Evolutionary conservation across 1,140 invertebrate genomes (phyloP).

Genomic region (Capitella teleta): DNA sequence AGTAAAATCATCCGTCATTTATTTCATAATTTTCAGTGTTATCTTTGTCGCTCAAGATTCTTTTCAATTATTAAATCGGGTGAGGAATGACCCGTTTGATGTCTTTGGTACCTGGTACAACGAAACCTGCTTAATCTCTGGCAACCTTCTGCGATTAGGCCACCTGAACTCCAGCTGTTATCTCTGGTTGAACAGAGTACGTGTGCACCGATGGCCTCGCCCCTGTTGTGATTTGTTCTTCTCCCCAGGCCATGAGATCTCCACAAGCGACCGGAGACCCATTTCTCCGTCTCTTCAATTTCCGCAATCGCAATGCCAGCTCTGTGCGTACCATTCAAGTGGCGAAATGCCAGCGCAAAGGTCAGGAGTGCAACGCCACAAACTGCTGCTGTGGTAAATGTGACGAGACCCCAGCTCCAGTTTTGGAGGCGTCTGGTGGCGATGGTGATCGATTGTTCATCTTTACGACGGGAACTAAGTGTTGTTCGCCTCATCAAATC

Average conservation of each 20-base stretch:
- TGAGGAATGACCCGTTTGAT: constrained; percentile 77
- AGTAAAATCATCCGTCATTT: constrained; percentile 3
- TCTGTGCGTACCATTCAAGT: constrained; percentile 64
- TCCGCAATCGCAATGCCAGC: constrained; percentile 72
- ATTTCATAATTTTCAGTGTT: neutral
- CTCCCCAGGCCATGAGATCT: neutral
- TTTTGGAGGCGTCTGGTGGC: neutral
- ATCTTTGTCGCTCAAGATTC: constrained; percentile 43
- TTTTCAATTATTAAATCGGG: constrained; percentile 65
- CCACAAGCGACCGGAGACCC: neutral
- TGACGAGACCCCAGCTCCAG: neutral
- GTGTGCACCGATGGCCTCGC: neutral
- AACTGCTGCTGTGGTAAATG: too few species aligned
- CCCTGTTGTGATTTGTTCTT: too few species aligned
- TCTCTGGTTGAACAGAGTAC: constrained; percentile 69
- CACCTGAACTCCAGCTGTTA: constrained; percentile 66
- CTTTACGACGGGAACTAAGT: constrained; percentile 72
- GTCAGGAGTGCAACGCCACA: too few species aligned
- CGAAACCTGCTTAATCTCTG: constrained; percentile 68
- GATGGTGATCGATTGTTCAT: constrained; percentile 66
- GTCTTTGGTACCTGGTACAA: constrained; percentile 84
- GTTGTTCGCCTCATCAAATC: constrained; percentile 78
- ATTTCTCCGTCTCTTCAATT: constrained; percentile 61
- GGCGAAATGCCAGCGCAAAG: constrained; percentile 58
- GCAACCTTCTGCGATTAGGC: constrained; percentile 66